Base-by-base conservation (phyloP, 1,140 invertebrate genomes). In the Drosophila insularis region DNA sequence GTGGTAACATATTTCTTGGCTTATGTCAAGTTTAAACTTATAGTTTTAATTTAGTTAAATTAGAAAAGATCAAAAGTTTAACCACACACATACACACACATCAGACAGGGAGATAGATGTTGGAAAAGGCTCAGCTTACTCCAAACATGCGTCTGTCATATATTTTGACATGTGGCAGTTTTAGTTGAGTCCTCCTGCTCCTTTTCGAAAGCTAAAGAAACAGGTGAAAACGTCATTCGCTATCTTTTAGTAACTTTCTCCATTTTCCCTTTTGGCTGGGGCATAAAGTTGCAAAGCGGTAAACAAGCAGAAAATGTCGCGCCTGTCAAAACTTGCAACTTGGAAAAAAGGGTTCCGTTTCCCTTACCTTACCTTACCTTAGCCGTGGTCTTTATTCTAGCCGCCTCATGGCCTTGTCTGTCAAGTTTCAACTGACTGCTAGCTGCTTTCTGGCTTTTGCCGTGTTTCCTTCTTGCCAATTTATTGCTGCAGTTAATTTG, bases 401-500 rank as follows among this genome's bases (percentile, higher is more conserved):
- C 39, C 63, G 11, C 43, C 63, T 63, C 43, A 50, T 71, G 58
- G 50, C 60, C 50, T 31, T 71, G 73, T 63, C 78, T 76, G 84
- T 73, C 69, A 66, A 61, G 17, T 43, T 63, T 46, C 3, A 13
- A 54, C 17, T 19, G 14, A 13, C 31, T 50, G 7, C 31, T 50
- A 19, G 17, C 17, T 35, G 6, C 17, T 46, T 35, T 35, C 60
- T 71, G 54, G 13, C 32, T 61, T 69, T 63, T 71, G 62, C 67
- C 70, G 58, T 81, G 72, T 89, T 76, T 76, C 74, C 80, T 80
- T 76, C 74, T 77, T 80, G 84, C 78, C 79, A 87, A 82, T 89
- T 87, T 87, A 87, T 89, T 80, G 80, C 84, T 68, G 77, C 76
- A 89, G 84, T 89, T 87, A 87, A 89, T 87, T 87, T 87, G 80